Base-by-base conservation (phyloP, 2,888 invertebrate species). In the Hedya salicella region DNA sequence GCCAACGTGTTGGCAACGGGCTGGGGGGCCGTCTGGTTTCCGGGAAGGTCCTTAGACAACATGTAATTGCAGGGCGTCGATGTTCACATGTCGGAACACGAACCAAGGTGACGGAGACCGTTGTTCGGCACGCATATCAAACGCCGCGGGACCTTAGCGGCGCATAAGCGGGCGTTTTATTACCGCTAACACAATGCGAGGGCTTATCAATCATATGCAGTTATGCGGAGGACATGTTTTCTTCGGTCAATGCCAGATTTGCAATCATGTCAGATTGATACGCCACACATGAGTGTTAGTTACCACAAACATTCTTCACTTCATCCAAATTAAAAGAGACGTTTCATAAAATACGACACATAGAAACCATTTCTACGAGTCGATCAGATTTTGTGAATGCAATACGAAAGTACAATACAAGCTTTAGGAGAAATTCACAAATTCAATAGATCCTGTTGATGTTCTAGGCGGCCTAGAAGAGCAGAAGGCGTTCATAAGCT, bases 31-130 rank as follows among this genome's bases (percentile, higher is more conserved):
- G 67, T 69, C 71, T 69, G 70, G 72, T 81, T 90, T 89, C 89
- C 85, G 77, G 86, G 89, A 89, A 89, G 88, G 87, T 77, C 78
- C 75, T 74, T 78, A 74, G 77, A 79, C 75, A 79, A 73, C 76
- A 79, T 81, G 83, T 89, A 88, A 89, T 88, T 82, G 79, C 77
- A 70, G 74, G 77, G 73, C 74, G 76, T 71, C 69, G 78, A 77
- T 76, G 79, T 76, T 71, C 68, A 73, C 77, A 79, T 82, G 81
- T 82, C 77, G 74, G 70, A 76, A 77, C 76, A 78, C 80, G 78
- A 79, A 68, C 80, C 77, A 81, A 81, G 82, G 80, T 80, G 77
- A 75, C 52, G 62, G 63, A 69, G 75, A 71, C 73, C 68, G 62
- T 71, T 68, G 67, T 62, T 56, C 49, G 62, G 60, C 68, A 68